Base-by-base conservation (phyloP, 2,888 invertebrate genomes). In the Drosophila buzzatii region DNA sequence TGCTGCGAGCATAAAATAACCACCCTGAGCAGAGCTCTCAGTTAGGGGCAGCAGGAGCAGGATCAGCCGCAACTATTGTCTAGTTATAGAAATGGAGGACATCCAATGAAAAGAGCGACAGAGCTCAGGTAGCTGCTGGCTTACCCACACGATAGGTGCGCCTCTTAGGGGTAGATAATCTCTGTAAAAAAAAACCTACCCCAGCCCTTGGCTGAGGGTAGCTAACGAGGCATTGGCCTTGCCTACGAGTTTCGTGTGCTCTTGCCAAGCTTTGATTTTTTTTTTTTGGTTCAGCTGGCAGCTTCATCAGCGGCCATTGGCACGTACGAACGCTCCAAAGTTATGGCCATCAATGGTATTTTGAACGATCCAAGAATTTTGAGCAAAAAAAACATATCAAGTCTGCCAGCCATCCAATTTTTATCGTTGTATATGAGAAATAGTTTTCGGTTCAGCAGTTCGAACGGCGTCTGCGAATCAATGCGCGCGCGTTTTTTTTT, bases 291-390 rank as follows among this genome's bases (percentile, higher is more conserved):
- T 18, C 37, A 31, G 44, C 59, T 39, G 57, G 37, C 58, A 47
- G 60, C 61, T 16, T 45, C 56, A 55, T 41, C 63, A 20, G 55
- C 52, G 73, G 82, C 89, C 86, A 89, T 86, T 86, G 85, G 89
- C 86, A 86, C 87, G 85, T 86, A 85, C 85, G 66, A 45, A 31
- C 35, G 62, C 37, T 45, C 72, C 78, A 80, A 80, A 87, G 85
- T 86, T 86, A 86, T 90, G 86, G 86, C 89, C 88, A 91, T 82
- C 89, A 70, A 85, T 85, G 92, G 92, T 92, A 92, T 93, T 93
- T 92, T 92, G 93, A 93, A 92, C 93, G 93, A 92, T 55, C 55
- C 92, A 92, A 90, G 93, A 93, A 93, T 93, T 93, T 91, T 91
- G 91, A 44, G 6, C 92, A 90, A 92, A 92, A 91, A 39, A 12